Conservation (phyloP, 1,140 invertebrate genomes). For the Trichomalopsis sarcophagae region DNA sequence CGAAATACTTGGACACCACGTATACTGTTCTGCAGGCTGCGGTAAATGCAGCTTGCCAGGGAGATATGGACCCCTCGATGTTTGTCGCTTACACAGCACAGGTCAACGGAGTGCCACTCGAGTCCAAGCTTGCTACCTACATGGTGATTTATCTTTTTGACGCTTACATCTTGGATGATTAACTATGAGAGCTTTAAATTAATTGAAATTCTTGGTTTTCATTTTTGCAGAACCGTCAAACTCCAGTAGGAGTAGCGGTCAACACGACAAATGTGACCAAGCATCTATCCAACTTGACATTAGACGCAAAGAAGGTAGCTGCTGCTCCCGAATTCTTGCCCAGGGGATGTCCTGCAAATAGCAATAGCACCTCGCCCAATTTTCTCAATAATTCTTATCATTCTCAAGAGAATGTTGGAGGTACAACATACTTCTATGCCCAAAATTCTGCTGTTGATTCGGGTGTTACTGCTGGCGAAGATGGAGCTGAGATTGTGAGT, state of each 20-base stretch:
- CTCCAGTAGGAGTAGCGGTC: conserved; percentile 73
- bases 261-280: conserved; percentile 74
- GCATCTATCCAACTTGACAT: conserved; percentile 76
- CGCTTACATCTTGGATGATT: not conserved
- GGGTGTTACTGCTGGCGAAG: conserved; percentile 59
- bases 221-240: conserved; percentile 75
- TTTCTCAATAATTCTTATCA: conserved; percentile 71
- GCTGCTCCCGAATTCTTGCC: conserved; percentile 73
- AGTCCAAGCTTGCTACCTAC: conserved; percentile 90
- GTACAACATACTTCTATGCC: conserved; percentile 94
- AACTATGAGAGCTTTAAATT: not conserved
- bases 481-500: conserved; percentile 65
- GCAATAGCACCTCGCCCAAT: conserved; percentile 71
- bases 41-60: conserved; percentile 70
- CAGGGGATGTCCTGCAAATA: conserved; percentile 64
- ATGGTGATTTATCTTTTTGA: conserved; percentile 77
- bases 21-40: conserved; percentile 32
- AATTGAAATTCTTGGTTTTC: not conserved
- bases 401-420: conserved; percentile 91
- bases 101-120: conserved; percentile 86
- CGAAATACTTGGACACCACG: not conserved
- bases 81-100: conserved; percentile 71
- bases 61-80: conserved; percentile 73
- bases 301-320: conserved; percentile 75
- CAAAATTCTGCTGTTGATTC: conserved; percentile 71